Base-by-base conservation (phyloP, 1,140 invertebrate genomes). In the Calliopsis andreniformis region DNA sequence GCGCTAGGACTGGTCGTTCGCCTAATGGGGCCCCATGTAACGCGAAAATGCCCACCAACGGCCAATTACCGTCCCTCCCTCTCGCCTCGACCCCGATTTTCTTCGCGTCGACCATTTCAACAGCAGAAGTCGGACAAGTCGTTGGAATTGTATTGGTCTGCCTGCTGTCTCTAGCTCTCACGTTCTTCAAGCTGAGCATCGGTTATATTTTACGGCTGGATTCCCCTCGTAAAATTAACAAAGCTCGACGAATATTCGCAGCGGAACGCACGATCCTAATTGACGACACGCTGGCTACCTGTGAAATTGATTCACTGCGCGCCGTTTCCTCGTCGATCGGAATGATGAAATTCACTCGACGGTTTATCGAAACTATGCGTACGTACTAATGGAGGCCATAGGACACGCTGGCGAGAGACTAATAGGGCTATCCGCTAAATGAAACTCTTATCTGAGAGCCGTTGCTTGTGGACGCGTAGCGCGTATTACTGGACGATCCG, bases 391-490 rank as follows among this genome's bases (percentile, higher is more conserved):
- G 28, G n/a, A 35, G 10, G 16, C n/a, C 0, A 7, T 8, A 12
- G 47, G n/a, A 23, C 55, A 43, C 32, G 10, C 14, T 28, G 66
- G n/a, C 51, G 39, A 6, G 35, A 16, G 35, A 45, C 53, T 69
- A 58, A 69, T 69, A 69, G 67, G 53, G 53, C 53, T 58, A 45
- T 35, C 7, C 35, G 28, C 14, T 53, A 35, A 73, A 73, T 55
- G 58, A 73, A 64, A 55, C 28, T 66, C 25, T 42, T 66, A 51
- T 58, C 68, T 49, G 63, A 55, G 68, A 62, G 75, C 86, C 78
- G 86, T 79, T 78, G 83, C 84, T 82, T 76, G 73, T 72, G 67
- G 72, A 82, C 78, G 86, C 78, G 80, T 82, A 78, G 79, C 84
- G 83, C 76, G 83, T 80, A 77, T 59, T 63, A 69, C 58, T 63